Percentiles rank a stretch among this genome's conserved stretches.
phyloP scores from a whole-genome alignment of 2,888 invertebrate genomes.

The Morpho deidamia region DNA sequence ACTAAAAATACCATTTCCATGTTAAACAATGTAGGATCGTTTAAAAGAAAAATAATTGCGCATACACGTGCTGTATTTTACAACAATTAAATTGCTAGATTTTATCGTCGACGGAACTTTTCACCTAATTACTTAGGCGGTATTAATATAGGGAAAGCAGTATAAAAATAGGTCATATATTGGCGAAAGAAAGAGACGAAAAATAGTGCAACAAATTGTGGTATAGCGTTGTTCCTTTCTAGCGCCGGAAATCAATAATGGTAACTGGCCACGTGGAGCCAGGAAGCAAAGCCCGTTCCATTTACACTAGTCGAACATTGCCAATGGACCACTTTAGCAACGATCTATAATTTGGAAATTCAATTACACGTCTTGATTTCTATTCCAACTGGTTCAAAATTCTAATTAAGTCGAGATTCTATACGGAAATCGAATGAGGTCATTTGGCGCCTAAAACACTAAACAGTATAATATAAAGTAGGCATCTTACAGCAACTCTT shows the following conservation, averaged over 20 bases:
- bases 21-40: constrained; percentile 11
- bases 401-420: constrained; percentile 6
- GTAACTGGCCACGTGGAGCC: constrained; percentile 74
- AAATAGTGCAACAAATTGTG: constrained; percentile 77
- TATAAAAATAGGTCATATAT: constrained; percentile 79
- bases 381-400: constrained; percentile 7
- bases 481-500: too few species aligned
- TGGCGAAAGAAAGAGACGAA: constrained; percentile 62
- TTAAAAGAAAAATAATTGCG: constrained; percentile 9
- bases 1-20: not conserved
- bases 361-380: constrained; percentile 36
- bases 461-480: not conserved
- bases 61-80: constrained; percentile 16
- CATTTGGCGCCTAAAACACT: not conserved
- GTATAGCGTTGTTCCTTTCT: constrained; percentile 61
- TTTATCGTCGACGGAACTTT: constrained; percentile 55
- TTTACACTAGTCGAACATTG: constrained; percentile 58
- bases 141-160: constrained; percentile 74
- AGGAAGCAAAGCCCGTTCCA: constrained; percentile 62
- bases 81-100: constrained; percentile 38
- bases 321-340: constrained; percentile 44
- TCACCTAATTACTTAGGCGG: constrained; percentile 73
- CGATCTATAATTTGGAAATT: constrained; percentile 47
- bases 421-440: constrained; percentile 7
- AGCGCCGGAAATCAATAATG: constrained; percentile 77